Conservation (phyloP, 2,797 vertebrate species). For the Thripadectes ignobilis region DNA sequence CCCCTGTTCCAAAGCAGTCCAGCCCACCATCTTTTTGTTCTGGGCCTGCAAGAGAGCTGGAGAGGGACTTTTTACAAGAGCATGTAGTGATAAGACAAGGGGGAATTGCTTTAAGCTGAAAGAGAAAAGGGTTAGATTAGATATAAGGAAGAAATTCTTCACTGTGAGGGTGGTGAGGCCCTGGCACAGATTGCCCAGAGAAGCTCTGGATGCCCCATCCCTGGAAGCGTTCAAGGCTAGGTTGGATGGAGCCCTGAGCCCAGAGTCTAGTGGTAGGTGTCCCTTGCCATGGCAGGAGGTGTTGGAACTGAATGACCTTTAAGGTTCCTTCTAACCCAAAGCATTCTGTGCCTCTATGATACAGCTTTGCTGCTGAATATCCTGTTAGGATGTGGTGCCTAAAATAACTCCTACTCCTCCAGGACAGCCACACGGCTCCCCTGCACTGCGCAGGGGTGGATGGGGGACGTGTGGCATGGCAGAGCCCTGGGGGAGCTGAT, state of each 20-base stretch:
- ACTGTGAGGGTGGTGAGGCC: fast-evolving
- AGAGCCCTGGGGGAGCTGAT: neutral
- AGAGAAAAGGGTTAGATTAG: neutral
- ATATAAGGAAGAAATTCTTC: neutral
- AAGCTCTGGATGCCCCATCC: neutral
- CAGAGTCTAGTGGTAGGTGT: neutral
- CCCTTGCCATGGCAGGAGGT: neutral
- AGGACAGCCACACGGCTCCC: fast-evolving
- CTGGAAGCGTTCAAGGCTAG: neutral
- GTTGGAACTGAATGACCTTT: neutral
- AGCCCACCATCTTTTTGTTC: neutral
- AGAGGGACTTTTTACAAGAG: neutral
- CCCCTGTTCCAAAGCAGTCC: neutral
- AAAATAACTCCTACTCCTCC: neutral
- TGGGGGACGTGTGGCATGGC: fast-evolving
- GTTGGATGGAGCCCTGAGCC: fast-evolving
- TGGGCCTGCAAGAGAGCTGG: neutral
- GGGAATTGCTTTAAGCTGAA: neutral
- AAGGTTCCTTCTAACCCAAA: neutral
- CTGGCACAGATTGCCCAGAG: neutral
- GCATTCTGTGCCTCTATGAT: neutral
- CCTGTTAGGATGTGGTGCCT: neutral
- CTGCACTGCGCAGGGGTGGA: fast-evolving
- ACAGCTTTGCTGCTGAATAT: neutral
- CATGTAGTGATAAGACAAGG: neutral